Percentiles rank a stretch among this genome's conserved stretches.
Evolutionary conservation across 2,888 invertebrate genomes (phyloP).

Genomic region (Hoplodrina blanda): DNA sequence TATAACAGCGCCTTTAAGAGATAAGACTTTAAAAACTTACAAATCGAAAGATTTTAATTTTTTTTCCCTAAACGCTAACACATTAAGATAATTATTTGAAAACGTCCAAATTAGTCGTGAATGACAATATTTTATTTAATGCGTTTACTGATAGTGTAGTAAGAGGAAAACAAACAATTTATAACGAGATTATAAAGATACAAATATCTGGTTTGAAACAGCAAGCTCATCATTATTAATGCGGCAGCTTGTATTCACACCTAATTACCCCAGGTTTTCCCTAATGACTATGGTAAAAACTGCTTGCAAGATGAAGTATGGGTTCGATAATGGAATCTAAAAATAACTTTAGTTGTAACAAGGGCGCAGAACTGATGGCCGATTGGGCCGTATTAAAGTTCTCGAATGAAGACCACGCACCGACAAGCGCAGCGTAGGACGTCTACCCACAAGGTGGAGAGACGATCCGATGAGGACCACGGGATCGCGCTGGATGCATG

Average conservation of each 20-base stretch:
- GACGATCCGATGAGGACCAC: no score
- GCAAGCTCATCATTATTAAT: background rate
- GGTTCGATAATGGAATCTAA: background rate
- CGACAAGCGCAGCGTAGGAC: no score
- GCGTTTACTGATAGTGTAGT: background rate
- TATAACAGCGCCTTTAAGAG: no score
- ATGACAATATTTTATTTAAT: background rate
- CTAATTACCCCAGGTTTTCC: conserved; percentile 16
- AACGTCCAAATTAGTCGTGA: background rate
- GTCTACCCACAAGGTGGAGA: no score
- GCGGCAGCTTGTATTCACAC: conserved; percentile 1
- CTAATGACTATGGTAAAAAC: conserved; percentile 7
- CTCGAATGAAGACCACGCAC: no score
- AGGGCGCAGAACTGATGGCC: no score
- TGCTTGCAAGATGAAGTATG: background rate
- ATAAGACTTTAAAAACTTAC: no score
- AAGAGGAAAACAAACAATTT: background rate
- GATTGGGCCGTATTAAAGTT: no score
- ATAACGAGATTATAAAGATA: background rate
- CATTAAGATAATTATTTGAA: no score
- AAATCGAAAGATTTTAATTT: no score
- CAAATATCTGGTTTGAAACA: background rate
- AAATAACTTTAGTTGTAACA: background rate
- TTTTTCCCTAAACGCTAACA: no score
- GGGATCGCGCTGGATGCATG: no score